Conservation (phyloP, 2,113 vertebrate genomes). For the Nothobranchius kuhntae region DNA sequence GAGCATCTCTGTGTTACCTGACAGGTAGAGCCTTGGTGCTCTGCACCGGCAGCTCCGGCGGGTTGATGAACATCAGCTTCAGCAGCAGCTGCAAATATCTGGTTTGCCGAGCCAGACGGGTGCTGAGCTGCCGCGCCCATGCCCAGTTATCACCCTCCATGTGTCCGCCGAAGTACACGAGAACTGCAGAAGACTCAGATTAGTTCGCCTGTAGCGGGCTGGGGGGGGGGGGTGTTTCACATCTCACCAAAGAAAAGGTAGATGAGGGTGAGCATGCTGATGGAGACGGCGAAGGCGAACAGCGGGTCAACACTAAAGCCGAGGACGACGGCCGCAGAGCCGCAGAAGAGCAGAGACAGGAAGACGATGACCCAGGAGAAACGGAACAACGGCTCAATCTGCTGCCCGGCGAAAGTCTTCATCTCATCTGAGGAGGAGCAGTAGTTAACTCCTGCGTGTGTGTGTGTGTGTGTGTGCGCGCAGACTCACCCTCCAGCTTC, state of each 20-base stretch:
- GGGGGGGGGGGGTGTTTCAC: no score
- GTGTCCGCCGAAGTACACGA: conserved; percentile 94
- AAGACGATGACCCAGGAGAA: conserved; percentile 95
- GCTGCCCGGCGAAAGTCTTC: conserved; percentile 98
- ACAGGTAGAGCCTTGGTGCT: conserved; percentile 85
- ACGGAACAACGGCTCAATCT: conserved; percentile 93
- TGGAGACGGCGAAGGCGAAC: conserved; percentile 87
- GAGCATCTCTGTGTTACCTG: neutral
- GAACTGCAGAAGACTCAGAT: conserved; percentile 75
- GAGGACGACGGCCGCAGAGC: conserved; percentile 83
- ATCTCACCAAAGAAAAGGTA: conserved; percentile 92
- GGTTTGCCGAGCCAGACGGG: conserved; percentile 89
- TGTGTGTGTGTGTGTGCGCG: neutral
- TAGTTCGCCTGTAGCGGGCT: no score
- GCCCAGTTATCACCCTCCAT: conserved; percentile 94
- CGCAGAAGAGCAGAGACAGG: conserved; percentile 87
- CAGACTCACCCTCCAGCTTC: conserved; percentile 90
- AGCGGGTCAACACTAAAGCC: conserved; percentile 87
- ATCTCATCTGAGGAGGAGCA: conserved; percentile 88
- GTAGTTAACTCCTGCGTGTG: neutral
- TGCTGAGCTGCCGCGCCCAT: conserved; percentile 95
- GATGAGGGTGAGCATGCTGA: conserved; percentile 90
- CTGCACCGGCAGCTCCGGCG: conserved; percentile 94
- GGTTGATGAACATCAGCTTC: conserved; percentile 95
- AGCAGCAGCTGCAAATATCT: conserved; percentile 94